These are phyloP conservation scores for Tenthredo livida DNA, from an alignment of 2,888 invertebrate species.

Conservation along the genomic window DNA sequence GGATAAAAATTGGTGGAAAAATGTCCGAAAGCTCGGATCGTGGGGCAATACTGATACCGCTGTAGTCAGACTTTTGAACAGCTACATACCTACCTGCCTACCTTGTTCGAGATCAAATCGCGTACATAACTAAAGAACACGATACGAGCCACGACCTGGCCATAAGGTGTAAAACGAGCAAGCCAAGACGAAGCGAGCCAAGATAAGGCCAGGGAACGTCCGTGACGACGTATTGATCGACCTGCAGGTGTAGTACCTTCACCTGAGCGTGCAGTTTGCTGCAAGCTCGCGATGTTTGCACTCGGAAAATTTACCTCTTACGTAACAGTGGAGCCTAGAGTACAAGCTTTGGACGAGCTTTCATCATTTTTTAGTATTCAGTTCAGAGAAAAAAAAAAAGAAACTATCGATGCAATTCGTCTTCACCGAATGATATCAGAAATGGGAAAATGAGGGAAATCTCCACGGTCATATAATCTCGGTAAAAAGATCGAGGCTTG, in stretches of 20 bases:
- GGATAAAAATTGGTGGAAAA: neutral
- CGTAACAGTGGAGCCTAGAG: neutral
- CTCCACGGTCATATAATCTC: too few relatives aligned
- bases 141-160: conserved; percentile 33
- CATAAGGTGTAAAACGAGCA: conserved; percentile 15
- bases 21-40: neutral
- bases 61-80: neutral
- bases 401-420: too few relatives aligned
- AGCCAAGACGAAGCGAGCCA: conserved; percentile 18
- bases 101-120: conserved; percentile 23
- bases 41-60: neutral
- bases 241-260: conserved; percentile 11
- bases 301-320: neutral
- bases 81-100: neutral
- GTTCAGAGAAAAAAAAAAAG: neutral
- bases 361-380: neutral
- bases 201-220: conserved; percentile 47
- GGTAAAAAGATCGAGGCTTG: too few relatives aligned
- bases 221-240: conserved; percentile 51
- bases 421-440: too few relatives aligned
- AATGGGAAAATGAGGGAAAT: too few relatives aligned
- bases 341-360: neutral
- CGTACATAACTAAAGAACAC: conserved; percentile 1
- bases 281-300: conserved; percentile 1
- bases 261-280: conserved; percentile 24